Base-by-base conservation (phyloP, 2,888 invertebrate species). In the Stenotaenia linearis region DNA sequence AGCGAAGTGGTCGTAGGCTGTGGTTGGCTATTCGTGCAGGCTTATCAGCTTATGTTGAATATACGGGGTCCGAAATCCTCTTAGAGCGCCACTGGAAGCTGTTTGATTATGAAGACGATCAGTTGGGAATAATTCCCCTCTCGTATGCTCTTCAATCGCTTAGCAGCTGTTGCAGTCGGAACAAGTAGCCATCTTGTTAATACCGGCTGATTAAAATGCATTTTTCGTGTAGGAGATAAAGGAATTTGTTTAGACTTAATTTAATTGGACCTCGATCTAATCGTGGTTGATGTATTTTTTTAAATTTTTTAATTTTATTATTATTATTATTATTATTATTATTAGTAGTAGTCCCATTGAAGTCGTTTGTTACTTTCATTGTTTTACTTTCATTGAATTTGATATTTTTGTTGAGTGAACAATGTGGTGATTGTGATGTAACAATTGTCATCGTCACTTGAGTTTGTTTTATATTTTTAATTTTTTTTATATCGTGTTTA, bases 1-100 rank as follows among this genome's bases (percentile, higher is more conserved):
- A 69, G 69, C 69, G 69, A 69, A 69, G 69, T 69, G 69, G 69
- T 69, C 69, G 69, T 69, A 69, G 69, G 69, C 69, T 69, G 69
- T 69, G 69, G 69, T 69, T 69, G 69, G 69, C 69, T 69, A 69
- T 69, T 69, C 69, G 69, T 69, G 28, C 69, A 28, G 69, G 69
- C 69, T 69, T 69, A 69, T 69, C 25, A 69, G 69, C 69, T 69
- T 69, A 69, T 69, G 69, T 69, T 69, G 69, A 69, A 69, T 69
- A 69, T 69, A 69, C 69, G 69, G 69, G 69, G 69, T 69, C 69
- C 69, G 69, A 69, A 69, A 69, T 69, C 69, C 69, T 69, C 69
- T 69, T 69, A 69, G 69, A 69, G 69, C 69, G 69, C 69, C 69
- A 69, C 28, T 69, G 69, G 69, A 69, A 69, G 69, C 69, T 69